A percentile compares a stretch with the other conserved stretches of the same genome.
Evolutionary conservation across 2,113 vertebrate species (phyloP).

Genomic region (Malurus elegans): DNA sequence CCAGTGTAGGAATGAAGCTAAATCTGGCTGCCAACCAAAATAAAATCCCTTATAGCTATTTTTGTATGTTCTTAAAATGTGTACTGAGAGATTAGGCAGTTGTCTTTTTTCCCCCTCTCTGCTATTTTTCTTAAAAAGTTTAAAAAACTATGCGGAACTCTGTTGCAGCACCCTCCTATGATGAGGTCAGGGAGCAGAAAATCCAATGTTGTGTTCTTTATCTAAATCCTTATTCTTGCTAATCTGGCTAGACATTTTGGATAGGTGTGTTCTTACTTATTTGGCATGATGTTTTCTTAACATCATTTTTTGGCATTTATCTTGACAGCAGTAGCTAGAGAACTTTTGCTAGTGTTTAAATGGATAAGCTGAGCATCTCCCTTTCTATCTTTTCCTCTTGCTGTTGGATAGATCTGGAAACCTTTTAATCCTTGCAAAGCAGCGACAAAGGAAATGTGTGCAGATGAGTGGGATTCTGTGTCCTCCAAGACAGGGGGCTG

Average conservation of each 20-base stretch:
- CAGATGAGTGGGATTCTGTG: not conserved
- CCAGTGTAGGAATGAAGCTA: not conserved
- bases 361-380: not conserved
- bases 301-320: not conserved
- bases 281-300: not conserved
- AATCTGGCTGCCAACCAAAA: conserved; percentile 39
- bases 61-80: conserved; percentile 43
- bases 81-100: conserved; percentile 30
- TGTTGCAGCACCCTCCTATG: not conserved
- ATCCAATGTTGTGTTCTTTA: not conserved
- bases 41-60: conserved; percentile 44
- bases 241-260: not conserved
- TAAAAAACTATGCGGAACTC: not conserved
- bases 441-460: not conserved
- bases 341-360: conserved; percentile 1
- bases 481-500: not conserved
- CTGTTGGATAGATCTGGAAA: not conserved
- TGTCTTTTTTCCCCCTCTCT: not conserved
- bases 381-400: not conserved
- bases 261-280: conserved; percentile 1
- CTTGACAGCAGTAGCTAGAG: not conserved
- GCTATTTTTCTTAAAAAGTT: not conserved
- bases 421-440: not conserved
- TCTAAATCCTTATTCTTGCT: not conserved
- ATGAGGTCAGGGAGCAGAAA: not conserved